Evolutionary conservation across 2,888 invertebrate genomes (phyloP), one percentile per base, ranked within the genome.

Genomic region (Diarsia rubi): DNA sequence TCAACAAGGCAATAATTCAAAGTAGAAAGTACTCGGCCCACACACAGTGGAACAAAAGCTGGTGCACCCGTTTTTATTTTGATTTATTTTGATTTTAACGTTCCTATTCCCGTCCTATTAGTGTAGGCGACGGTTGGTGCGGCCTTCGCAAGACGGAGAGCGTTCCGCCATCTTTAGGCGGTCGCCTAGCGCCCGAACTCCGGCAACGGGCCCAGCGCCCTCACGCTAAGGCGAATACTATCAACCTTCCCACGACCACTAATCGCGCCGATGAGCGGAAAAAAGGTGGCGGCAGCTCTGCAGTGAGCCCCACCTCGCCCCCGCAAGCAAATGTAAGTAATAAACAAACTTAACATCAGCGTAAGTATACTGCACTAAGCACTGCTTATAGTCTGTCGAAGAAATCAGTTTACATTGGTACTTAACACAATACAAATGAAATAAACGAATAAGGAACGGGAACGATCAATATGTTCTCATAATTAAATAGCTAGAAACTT

Each of bases 211-310:
- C 93, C 45, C 95, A 95, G 90, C 92, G 96, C 67, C 94, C 96
- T 31, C 96, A 96, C 92, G 92, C 94, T 57, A 96, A 96, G 90
- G 97, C 97, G 42, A 97, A 97, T 92, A 97, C 97, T 45, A 97
- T 97, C 90, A 97, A 97, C 91, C 95, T 97, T 82, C 97, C 97
- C 6, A 96, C 97, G 88, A 94, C 87, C 91, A 95, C 92, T 70
- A 88, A 86, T 54, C 91, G 93, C 66, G 63, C 81, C 66, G 93
- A 94, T 82, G 93, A 94, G 70, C 91, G 96, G 84, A 93, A 93
- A 89, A 94, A 93, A 82, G 89, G 88, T 73, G 87, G 90, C 79
- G 88, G 88, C 89, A 86, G 82, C 52, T 63, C 81, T 21, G 91
- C 93, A 59, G 88, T 92, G 75, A 95, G 94, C 79, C 95, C 95